Evolutionary conservation across 2,888 invertebrate species (phyloP).

Genomic region (Eupelmus urozonus): DNA sequence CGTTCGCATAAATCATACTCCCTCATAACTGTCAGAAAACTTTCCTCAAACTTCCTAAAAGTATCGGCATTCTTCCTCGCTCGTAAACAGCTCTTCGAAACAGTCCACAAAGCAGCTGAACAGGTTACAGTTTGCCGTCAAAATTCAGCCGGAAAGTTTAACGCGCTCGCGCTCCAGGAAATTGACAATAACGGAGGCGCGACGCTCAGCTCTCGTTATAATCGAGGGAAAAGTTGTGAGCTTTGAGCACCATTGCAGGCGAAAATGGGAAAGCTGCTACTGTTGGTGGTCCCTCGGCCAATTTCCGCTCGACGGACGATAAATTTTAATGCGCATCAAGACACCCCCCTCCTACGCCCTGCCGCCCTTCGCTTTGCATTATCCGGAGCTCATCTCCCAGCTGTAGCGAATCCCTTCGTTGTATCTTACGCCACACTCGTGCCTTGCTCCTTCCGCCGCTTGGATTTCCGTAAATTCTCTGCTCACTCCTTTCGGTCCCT

Average conservation of each 20-base stretch:
- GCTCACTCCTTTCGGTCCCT: background rate
- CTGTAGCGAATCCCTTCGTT: background rate
- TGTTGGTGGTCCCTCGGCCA: slow-evolving; percentile 62
- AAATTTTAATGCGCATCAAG: slow-evolving; percentile 67
- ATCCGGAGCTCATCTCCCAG: slow-evolving; percentile 29
- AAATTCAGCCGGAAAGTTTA: slow-evolving; percentile 2
- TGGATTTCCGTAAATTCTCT: slow-evolving; percentile 6
- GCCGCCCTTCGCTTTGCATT: background rate
- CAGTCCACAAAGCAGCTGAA: background rate
- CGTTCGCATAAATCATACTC: too few relatives aligned
- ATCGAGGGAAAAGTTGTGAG: background rate
- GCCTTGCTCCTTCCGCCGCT: background rate
- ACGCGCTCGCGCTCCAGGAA: background rate
- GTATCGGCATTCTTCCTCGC: background rate
- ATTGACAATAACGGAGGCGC: slow-evolving; percentile 13
- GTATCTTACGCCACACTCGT: background rate
- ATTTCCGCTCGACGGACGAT: slow-evolving; percentile 64
- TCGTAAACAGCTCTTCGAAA: slow-evolving; percentile 5
- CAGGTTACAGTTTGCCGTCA: background rate
- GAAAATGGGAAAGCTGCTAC: slow-evolving; percentile 26
- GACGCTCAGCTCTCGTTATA: slow-evolving; percentile 3
- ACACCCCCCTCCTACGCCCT: background rate
- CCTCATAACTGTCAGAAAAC: too few relatives aligned
- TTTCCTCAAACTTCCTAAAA: too few relatives aligned
- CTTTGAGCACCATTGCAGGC: slow-evolving; percentile 28